These are phyloP conservation scores for Bufo bufo DNA, from an alignment of 2,113 vertebrate genomes.

Conservation along the genomic window DNA sequence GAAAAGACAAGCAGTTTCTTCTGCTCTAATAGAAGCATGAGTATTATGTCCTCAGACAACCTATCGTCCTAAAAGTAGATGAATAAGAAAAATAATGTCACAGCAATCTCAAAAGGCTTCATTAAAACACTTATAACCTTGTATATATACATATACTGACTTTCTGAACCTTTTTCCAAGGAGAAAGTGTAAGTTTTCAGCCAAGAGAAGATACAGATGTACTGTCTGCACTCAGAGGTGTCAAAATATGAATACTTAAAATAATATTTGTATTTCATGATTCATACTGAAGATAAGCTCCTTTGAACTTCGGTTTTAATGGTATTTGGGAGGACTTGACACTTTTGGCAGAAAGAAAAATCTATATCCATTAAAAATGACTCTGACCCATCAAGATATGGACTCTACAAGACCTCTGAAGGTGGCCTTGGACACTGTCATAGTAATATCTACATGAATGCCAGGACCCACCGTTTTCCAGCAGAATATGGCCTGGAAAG, in stretches of 20 bases:
- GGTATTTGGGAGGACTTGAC: neutral
- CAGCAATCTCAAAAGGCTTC: neutral
- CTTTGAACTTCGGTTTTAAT: neutral
- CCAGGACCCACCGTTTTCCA: no score
- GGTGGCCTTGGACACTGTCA: no score
- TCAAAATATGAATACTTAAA: neutral
- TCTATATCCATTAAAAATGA: no score
- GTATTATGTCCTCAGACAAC: conserved; percentile 14
- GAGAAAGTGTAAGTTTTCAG: neutral
- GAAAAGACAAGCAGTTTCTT: neutral
- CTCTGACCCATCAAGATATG: no score
- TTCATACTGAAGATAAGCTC: neutral
- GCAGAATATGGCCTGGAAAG: no score
- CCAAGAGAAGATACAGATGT: neutral
- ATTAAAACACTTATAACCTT: conserved; percentile 9
- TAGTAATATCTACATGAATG: no score
- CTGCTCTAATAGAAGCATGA: neutral
- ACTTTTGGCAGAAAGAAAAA: no score
- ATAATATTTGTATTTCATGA: neutral
- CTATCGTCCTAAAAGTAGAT: conserved; percentile 15
- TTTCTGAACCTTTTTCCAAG: conserved; percentile 6
- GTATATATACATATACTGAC: neutral
- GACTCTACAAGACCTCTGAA: no score
- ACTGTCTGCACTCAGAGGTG: neutral
- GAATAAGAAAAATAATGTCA: neutral